phyloP scores from a whole-genome alignment of 2,888 invertebrate species.

The Chalcis sispes region DNA sequence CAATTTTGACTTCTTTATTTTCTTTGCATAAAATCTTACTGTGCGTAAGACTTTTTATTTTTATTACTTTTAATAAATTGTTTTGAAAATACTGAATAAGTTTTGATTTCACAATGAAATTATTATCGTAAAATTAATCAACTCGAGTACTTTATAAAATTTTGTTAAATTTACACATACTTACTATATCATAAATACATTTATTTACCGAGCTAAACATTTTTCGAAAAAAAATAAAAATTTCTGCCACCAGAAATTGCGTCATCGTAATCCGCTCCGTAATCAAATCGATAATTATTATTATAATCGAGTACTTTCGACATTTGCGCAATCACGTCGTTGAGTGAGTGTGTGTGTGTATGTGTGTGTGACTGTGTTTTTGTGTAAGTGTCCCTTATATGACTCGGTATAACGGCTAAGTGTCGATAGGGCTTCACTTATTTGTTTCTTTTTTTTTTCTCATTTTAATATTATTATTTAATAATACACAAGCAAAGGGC shows the following conservation, averaged over 20 bases:
- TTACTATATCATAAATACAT: no score
- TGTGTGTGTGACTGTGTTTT: no score
- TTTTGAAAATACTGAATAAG: no score
- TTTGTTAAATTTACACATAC: no score
- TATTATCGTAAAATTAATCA: no score
- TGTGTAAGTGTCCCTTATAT: constrained; percentile 15
- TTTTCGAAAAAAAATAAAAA: constrained; percentile 7
- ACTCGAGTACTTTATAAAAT: no score
- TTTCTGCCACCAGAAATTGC: constrained; percentile 26
- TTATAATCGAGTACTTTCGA: constrained; percentile 53
- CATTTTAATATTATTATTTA: constrained; percentile 44
- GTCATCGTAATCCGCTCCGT: constrained; percentile 4
- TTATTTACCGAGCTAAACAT: background rate
- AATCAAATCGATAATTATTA: constrained; percentile 37
- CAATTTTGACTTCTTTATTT: no score
- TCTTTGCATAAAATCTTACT: no score
- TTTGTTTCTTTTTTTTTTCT: constrained; percentile 23
- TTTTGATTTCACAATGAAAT: no score
- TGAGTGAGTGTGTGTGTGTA: no score
- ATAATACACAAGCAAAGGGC: constrained; percentile 44
- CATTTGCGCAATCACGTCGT: constrained; percentile 25
- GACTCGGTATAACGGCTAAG: constrained; percentile 36
- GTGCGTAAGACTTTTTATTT: background rate
- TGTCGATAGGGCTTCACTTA: constrained; percentile 7
- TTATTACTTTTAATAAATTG: no score